phyloP scores from a whole-genome alignment of 2,113 vertebrate genomes.

The Colinus virginianus region DNA sequence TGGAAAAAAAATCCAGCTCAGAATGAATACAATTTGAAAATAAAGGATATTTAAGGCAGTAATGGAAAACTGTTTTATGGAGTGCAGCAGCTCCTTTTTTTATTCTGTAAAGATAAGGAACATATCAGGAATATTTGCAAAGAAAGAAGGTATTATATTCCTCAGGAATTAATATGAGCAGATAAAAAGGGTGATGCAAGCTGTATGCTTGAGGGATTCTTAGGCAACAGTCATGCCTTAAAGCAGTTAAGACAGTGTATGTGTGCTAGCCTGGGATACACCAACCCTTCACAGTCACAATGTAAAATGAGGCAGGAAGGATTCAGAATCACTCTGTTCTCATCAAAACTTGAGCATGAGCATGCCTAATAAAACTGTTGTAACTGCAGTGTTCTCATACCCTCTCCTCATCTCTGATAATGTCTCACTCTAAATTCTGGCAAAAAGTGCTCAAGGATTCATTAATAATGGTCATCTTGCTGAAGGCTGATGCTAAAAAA shows the following conservation, averaged over 20 bases:
- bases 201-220: neutral
- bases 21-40: neutral
- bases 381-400: neutral
- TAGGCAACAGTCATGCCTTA: neutral
- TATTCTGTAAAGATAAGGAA: neutral
- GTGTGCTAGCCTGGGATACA: neutral
- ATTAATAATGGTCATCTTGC: neutral
- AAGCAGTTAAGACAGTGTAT: accelerated
- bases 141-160: neutral
- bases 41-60: neutral
- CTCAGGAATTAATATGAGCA: neutral
- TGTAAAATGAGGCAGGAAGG: neutral
- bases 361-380: neutral
- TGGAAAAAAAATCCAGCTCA: neutral
- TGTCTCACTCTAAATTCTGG: neutral
- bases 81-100: neutral
- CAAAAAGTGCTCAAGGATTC: neutral
- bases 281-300: neutral
- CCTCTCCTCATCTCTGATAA: neutral
- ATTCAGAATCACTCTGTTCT: neutral
- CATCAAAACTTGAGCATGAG: neutral
- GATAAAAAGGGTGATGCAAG: neutral
- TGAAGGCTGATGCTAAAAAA: neutral
- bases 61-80: neutral
- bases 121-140: neutral